Percentiles rank a stretch among this genome's conserved stretches.
Evolutionary conservation across 2,888 invertebrate species (phyloP).

Genomic region (Stenodema calcarata): DNA sequence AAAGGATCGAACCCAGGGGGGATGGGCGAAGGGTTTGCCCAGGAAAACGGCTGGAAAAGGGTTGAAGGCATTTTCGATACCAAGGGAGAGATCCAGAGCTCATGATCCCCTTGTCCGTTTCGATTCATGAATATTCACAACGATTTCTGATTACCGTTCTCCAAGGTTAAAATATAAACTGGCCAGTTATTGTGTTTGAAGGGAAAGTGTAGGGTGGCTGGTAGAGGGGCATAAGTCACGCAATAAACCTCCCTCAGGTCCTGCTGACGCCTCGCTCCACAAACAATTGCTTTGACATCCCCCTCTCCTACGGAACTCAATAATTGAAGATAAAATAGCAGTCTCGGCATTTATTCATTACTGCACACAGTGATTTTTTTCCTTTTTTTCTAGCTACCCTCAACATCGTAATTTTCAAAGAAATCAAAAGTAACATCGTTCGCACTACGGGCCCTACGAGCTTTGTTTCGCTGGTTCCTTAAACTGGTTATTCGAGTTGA

Average conservation of each 20-base stretch:
- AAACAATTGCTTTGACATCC: slow-evolving; percentile 14
- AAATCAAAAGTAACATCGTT: no score
- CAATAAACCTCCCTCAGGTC: slow-evolving; percentile 33
- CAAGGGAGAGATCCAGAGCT: slow-evolving; percentile 19
- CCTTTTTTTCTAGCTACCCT: no score
- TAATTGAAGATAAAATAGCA: slow-evolving; percentile 11
- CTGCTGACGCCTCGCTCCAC: background rate
- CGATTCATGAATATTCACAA: slow-evolving; percentile 39
- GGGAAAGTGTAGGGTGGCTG: background rate
- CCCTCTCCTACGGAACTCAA: slow-evolving; percentile 3
- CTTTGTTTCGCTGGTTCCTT: no score
- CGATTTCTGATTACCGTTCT: slow-evolving; percentile 41
- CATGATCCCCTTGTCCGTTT: slow-evolving; percentile 31
- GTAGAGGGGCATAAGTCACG: slow-evolving; percentile 33
- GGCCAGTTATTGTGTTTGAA: slow-evolving; percentile 39
- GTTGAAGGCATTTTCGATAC: background rate
- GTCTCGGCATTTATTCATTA: background rate
- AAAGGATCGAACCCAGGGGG: slow-evolving; percentile 24
- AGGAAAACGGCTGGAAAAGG: background rate
- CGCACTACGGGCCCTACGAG: no score
- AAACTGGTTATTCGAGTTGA: no score
- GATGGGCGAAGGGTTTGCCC: background rate
- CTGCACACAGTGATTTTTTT: no score
- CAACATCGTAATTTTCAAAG: no score
- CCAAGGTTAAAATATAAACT: slow-evolving; percentile 41